These are phyloP conservation scores for Ypsolopha scabrella DNA, from an alignment of 2,888 invertebrate species.

Conservation along the genomic window DNA sequence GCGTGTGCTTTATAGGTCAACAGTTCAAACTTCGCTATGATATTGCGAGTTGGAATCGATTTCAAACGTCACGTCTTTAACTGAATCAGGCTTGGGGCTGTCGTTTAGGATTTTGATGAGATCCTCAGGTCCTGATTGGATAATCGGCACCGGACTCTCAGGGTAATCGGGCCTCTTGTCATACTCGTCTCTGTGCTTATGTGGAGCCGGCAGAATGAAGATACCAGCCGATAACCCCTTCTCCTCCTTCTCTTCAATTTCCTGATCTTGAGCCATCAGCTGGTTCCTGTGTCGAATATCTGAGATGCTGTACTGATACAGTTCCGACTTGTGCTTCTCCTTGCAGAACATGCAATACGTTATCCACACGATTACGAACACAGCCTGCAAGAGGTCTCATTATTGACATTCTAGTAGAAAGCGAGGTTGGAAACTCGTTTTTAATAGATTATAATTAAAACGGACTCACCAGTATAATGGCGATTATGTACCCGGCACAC, in stretches of 20 bases:
- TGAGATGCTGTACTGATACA: constrained; percentile 38
- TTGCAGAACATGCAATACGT: constrained; percentile 56
- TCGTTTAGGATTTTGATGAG: constrained; percentile 43
- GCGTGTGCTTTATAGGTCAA: too few species aligned
- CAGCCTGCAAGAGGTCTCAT: constrained; percentile 30
- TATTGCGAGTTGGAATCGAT: constrained; percentile 30
- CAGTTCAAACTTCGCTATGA: constrained; percentile 36
- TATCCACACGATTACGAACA: constrained; percentile 43
- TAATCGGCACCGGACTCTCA: constrained; percentile 33
- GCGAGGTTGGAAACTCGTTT: background rate
- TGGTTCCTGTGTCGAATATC: constrained; percentile 37
- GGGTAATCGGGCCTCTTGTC: constrained; percentile 53
- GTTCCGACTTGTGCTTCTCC: constrained; percentile 47
- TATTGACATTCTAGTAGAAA: constrained; percentile 7
- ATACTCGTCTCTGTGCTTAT: constrained; percentile 34
- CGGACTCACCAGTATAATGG: constrained; percentile 49
- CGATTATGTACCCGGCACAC: constrained; percentile 46
- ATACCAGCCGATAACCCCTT: constrained; percentile 38
- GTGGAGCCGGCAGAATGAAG: constrained; percentile 44
- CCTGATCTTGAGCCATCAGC: constrained; percentile 25
- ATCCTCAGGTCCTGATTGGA: constrained; percentile 35
- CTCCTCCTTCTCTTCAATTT: constrained; percentile 22
- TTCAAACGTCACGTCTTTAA: constrained; percentile 39
- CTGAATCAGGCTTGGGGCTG: constrained; percentile 19
- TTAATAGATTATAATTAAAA: background rate